phyloP scores from a whole-genome alignment of 2,113 vertebrate species.

The Psammodynastes pulverulentus region DNA sequence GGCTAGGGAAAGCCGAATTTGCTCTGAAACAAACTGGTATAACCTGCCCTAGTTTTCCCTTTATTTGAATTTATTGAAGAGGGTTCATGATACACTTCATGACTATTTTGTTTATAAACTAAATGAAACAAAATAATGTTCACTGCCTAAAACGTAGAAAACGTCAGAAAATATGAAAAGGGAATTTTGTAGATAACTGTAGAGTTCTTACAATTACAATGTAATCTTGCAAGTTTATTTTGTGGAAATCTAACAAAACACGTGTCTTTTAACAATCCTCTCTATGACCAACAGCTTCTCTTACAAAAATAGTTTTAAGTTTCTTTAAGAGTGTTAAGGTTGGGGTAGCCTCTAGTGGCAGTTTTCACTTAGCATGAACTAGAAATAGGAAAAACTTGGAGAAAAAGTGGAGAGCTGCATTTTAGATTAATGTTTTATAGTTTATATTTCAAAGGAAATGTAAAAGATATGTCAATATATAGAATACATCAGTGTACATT shows the following conservation, averaged over 20 bases:
- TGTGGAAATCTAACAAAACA: not conserved
- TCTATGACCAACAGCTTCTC: not conserved
- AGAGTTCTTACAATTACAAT: not conserved
- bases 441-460: not conserved
- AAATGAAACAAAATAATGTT: not conserved
- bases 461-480: not conserved
- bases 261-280: not conserved
- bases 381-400: not conserved
- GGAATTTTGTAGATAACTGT: accelerated
- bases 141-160: not conserved
- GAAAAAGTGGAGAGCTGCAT: not conserved
- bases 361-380: not conserved
- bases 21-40: not conserved
- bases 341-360: conserved; percentile 4
- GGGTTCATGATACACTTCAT: not conserved
- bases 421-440: not conserved
- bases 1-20: not conserved
- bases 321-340: not conserved
- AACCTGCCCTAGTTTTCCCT: not conserved
- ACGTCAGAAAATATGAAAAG: not conserved
- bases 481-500: not conserved
- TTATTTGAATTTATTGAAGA: not conserved
- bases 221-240: not conserved
- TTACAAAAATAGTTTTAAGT: not conserved
- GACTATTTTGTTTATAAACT: not conserved